Conservation (phyloP, 2,888 invertebrate genomes). For the Branchinecta sandiegonensis region DNA sequence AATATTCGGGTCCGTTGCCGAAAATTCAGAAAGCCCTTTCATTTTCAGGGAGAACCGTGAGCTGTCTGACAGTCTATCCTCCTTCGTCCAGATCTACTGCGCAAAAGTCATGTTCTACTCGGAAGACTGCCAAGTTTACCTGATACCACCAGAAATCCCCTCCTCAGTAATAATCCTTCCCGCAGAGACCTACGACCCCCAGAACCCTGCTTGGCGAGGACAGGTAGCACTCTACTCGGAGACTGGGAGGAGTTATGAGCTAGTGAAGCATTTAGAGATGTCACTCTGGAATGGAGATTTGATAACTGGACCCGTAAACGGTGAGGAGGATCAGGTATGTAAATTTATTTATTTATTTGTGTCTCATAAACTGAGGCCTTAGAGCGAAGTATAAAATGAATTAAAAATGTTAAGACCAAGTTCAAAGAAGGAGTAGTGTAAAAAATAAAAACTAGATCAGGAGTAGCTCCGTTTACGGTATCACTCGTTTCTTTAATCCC, state of each 20-base stretch:
- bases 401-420: no score
- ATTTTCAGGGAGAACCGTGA: background rate
- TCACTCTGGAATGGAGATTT: background rate
- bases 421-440: no score
- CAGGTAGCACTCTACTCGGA: background rate
- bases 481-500: no score
- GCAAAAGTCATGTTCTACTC: background rate
- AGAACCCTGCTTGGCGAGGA: constrained; percentile 3
- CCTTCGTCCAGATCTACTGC: constrained; percentile 3
- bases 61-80: background rate
- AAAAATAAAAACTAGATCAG: no score
- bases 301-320: no score
- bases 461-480: no score
- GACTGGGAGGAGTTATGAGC: background rate
- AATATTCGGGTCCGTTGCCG: no score
- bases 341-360: no score
- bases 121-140: constrained; percentile 3
- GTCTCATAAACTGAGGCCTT: no score
- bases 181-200: background rate
- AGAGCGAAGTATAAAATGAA: no score
- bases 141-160: constrained; percentile 5
- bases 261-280: constrained; percentile 14
- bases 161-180: background rate
- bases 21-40: background rate
- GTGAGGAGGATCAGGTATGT: no score